Evolutionary conservation across 2,888 invertebrate genomes (phyloP).

Genomic region (Artemia sp.): DNA sequence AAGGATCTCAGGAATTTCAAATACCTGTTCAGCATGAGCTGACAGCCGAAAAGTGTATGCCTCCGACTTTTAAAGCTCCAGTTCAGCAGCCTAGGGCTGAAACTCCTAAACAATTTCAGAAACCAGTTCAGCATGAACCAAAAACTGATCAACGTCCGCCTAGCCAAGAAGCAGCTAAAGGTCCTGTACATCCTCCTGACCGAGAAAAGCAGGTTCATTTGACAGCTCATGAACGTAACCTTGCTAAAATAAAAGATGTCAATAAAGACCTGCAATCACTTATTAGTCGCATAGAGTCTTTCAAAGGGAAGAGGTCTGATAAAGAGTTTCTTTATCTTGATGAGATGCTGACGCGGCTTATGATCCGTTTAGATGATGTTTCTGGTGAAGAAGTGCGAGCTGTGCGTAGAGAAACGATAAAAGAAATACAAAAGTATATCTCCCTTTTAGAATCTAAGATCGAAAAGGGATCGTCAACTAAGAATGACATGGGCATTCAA

Average conservation of each 20-base stretch:
- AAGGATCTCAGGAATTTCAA: neutral
- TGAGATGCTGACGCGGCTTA: neutral
- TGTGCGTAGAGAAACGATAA: slow-evolving; percentile 1
- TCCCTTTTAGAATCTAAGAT: slow-evolving; percentile 6
- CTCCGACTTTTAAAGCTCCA: too few species aligned
- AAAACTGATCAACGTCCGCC: neutral
- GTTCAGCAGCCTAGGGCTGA: neutral
- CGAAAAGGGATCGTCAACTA: neutral
- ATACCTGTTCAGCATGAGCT: neutral
- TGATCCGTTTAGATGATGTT: slow-evolving; percentile 3
- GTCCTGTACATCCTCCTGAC: neutral
- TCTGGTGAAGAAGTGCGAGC: neutral
- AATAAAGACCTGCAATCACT: neutral
- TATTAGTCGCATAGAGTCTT: neutral
- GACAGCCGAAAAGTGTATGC: neutral
- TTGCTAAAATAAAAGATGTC: neutral
- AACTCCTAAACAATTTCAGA: neutral
- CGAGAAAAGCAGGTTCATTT: neutral
- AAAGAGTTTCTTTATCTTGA: neutral
- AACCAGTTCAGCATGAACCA: neutral
- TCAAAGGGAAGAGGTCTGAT: neutral
- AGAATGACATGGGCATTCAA: neutral
- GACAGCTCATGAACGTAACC: neutral
- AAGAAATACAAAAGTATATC: neutral
- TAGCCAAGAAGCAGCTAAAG: neutral